Evolutionary conservation across 2,113 vertebrate species (phyloP).

Genomic region (Thalassarche chlororhynchos): DNA sequence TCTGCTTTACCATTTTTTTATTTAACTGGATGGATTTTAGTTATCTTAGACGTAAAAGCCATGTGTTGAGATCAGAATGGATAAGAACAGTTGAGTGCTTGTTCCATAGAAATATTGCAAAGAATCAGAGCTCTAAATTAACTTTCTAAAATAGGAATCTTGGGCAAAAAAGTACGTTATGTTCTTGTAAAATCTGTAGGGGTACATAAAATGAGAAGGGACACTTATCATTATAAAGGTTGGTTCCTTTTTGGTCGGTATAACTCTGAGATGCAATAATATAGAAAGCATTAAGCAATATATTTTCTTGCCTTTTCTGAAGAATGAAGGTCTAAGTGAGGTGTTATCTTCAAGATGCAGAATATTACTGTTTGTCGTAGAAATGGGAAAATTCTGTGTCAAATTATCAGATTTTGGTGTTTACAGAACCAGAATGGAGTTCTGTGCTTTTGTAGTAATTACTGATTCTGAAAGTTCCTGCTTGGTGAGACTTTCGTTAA

Average conservation of each 20-base stretch:
- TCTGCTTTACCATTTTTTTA: not conserved
- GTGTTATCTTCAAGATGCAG: not conserved
- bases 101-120: not conserved
- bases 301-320: not conserved
- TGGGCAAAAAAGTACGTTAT: not conserved
- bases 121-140: not conserved
- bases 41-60: not conserved
- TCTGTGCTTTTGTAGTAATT: not conserved
- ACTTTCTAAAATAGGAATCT: not conserved
- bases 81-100: not conserved
- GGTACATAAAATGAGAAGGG: not conserved
- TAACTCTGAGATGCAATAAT: not conserved
- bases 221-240: not conserved
- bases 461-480: not conserved
- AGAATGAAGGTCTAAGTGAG: not conserved
- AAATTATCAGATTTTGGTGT: not conserved
- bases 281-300: not conserved
- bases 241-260: not conserved
- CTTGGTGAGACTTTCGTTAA: not conserved
- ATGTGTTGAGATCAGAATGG: not conserved
- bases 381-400: not conserved
- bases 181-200: not conserved
- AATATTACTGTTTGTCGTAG: not conserved
- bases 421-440: not conserved
- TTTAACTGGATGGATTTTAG: not conserved